Conservation (phyloP, 2,113 vertebrate species). For the Hyla sarda region DNA sequence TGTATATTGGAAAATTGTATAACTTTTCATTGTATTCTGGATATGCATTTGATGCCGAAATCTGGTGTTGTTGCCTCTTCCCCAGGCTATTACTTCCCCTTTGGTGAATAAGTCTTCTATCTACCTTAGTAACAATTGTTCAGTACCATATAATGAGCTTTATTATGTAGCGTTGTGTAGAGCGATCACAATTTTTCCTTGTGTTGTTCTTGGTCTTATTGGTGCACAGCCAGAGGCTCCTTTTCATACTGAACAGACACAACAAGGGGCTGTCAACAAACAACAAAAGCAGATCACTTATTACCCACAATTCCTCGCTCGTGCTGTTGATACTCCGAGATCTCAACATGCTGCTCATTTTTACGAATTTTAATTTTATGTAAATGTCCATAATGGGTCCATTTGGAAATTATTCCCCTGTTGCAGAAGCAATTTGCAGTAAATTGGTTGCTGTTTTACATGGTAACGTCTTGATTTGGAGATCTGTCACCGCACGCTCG, state of each 20-base stretch:
- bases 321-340: not conserved
- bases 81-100: not conserved
- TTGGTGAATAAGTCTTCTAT: not conserved
- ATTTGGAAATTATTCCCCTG: conserved; percentile 55
- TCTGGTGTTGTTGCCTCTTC: not conserved
- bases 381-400: conserved; percentile 52
- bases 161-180: not conserved
- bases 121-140: not conserved
- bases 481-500: not conserved
- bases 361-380: conserved; percentile 50
- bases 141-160: not conserved
- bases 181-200: not conserved
- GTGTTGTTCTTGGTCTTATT: conserved; percentile 15
- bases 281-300: conserved; percentile 9
- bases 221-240: not conserved
- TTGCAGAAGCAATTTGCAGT: conserved; percentile 52
- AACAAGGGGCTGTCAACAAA: conserved; percentile 3
- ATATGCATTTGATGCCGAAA: not conserved
- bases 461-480: conserved; percentile 33
- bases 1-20: not conserved
- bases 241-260: conserved; percentile 6
- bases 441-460: conserved; percentile 49
- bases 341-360: conserved; percentile 30
- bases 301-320: conserved; percentile 31
- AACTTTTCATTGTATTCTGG: not conserved